Conservation (phyloP, 2,888 invertebrate genomes). For the Aspidiotus destructor region DNA sequence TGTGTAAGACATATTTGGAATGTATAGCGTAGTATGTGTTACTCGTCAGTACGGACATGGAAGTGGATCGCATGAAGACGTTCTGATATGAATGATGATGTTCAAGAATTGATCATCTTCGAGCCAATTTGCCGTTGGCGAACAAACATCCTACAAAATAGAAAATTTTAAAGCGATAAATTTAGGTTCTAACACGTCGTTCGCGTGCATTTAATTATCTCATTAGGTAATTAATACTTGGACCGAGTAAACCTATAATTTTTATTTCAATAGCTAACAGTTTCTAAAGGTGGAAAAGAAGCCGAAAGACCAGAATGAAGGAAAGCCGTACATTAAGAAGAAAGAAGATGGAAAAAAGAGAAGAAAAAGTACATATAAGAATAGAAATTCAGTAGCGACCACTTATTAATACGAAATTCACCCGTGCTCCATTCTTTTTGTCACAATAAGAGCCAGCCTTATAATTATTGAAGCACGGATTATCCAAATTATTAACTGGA, state of each 20-base stretch:
- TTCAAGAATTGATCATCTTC: slow-evolving; percentile 11
- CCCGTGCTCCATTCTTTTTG: slow-evolving; percentile 12
- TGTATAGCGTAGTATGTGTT: slow-evolving; percentile 5
- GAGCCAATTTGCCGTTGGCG: background rate
- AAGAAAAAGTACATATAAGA: slow-evolving; percentile 4
- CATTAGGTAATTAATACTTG: slow-evolving; percentile 18
- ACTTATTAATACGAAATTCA: slow-evolving; percentile 17
- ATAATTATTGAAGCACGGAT: slow-evolving; percentile 9
- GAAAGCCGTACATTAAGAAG: background rate
- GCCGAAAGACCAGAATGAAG: background rate
- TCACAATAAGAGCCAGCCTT: slow-evolving; percentile 19
- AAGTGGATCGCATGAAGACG: slow-evolving; percentile 8
- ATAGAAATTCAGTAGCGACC: slow-evolving; percentile 12
- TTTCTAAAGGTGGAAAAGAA: background rate
- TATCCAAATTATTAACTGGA: slow-evolving; percentile 1
- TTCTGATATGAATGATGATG: background rate
- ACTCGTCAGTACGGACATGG: background rate
- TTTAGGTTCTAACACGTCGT: background rate
- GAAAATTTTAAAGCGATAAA: background rate
- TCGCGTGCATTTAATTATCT: slow-evolving; percentile 21
- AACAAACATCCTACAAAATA: background rate
- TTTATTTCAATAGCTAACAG: slow-evolving; percentile 11
- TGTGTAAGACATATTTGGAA: slow-evolving; percentile 68
- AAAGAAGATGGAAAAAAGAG: slow-evolving; percentile 3
- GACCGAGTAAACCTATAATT: slow-evolving; percentile 13